A percentile compares a stretch with the other conserved stretches of the same genome.
phyloP scores from a whole-genome alignment of 2,888 invertebrate species.

The Gerosis bhagava region DNA sequence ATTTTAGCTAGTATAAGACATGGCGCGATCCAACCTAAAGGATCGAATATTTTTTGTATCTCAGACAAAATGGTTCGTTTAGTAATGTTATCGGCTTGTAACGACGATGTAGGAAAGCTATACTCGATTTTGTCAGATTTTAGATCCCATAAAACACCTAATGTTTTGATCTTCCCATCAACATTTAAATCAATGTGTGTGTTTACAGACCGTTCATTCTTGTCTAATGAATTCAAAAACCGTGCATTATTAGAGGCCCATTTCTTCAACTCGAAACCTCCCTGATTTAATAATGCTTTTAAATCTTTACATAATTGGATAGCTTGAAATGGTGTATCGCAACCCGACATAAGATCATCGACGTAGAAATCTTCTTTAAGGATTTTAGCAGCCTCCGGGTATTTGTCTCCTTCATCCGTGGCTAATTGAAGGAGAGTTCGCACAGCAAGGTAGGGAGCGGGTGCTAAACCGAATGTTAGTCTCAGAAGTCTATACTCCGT shows the following conservation, averaged over 20 bases:
- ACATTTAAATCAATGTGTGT: constrained; percentile 23
- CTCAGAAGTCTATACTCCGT: constrained; percentile 26
- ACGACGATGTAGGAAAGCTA: constrained; percentile 15
- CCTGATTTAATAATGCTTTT: constrained; percentile 7
- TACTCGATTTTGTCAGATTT: constrained; percentile 29
- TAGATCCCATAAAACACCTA: constrained; percentile 32
- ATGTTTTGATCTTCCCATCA: constrained; percentile 28
- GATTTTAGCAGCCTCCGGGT: constrained; percentile 18
- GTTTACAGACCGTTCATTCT: constrained; percentile 9
- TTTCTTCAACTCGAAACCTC: constrained; percentile 29
- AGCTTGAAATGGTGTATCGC: constrained; percentile 17
- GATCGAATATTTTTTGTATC: constrained; percentile 21
- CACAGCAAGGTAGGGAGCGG: constrained; percentile 31
- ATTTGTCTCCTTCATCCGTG: constrained; percentile 19
- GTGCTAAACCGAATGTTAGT: constrained; percentile 34
- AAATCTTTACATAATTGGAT: constrained; percentile 1
- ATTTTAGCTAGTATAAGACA: constrained; percentile 19
- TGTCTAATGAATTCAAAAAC: constrained; percentile 16
- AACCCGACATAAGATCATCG: constrained; percentile 25
- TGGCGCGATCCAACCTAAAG: constrained; percentile 24
- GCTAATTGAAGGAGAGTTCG: constrained; percentile 24
- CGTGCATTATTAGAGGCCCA: constrained; percentile 30
- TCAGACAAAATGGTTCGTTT: constrained; percentile 29
- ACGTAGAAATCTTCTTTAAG: constrained; percentile 26
- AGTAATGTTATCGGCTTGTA: constrained; percentile 23